Conservation (phyloP, 2,797 vertebrate species). For the Platalea minor region DNA sequence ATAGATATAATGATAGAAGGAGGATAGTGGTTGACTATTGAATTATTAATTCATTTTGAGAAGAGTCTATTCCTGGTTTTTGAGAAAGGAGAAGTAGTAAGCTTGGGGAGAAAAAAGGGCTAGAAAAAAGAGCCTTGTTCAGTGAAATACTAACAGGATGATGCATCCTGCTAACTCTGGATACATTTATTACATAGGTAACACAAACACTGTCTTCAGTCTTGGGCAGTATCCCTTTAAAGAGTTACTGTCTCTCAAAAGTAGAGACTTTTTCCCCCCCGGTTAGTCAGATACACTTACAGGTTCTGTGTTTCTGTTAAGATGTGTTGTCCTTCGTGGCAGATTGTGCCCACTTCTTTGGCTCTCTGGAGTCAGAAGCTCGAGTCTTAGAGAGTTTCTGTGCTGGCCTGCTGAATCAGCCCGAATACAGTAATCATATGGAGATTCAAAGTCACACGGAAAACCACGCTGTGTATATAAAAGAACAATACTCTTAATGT, state of each 20-base stretch:
- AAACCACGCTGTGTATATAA: not conserved
- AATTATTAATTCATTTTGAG: not conserved
- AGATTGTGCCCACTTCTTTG: not conserved
- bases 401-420: conserved; percentile 6
- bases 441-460: not conserved
- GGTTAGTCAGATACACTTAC: not conserved
- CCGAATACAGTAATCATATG: not conserved
- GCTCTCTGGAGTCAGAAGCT: not conserved
- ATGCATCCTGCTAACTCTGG: not conserved
- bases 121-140: not conserved
- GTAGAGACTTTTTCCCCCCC: not conserved
- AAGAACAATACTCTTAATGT: conserved; percentile 36
- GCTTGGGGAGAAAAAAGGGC: not conserved
- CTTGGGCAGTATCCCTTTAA: not conserved
- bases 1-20: not conserved
- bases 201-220: not conserved
- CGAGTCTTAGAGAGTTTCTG: not conserved
- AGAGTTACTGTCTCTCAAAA: not conserved
- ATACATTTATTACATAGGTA: not conserved
- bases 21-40: not conserved
- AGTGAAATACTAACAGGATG: not conserved
- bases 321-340: not conserved
- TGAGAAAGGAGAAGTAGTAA: not conserved
- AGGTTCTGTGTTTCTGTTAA: not conserved
- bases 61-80: not conserved